Base-by-base conservation (phyloP, 2,888 invertebrate species). In the Deilephila porcellus region DNA sequence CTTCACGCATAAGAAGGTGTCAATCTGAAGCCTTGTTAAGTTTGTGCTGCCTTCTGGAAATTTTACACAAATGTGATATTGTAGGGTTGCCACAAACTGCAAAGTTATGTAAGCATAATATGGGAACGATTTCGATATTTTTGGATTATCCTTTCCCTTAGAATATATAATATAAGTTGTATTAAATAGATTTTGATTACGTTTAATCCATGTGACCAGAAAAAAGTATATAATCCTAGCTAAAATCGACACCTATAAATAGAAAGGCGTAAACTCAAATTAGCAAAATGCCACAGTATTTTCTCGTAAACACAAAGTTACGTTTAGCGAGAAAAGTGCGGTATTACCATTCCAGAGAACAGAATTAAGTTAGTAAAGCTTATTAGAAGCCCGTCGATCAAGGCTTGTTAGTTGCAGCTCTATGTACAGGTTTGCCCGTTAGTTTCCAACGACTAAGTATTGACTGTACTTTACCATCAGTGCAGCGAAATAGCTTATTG, bases 11-110 rank as follows among this genome's bases (percentile, higher is more conserved):
- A 81, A 81, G 82, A 83, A 83, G 81, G 82, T 83, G 85, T 84
- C 83, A 83, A 84, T 86, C 83, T 86, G 84, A 81, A 85, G 85
- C 81, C 88, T 90, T 88, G 90, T 90, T 90, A 90, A 89, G 89
- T 90, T 85, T 88, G 89, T 88, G 87, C 88, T 85, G 73, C 82
- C 88, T 87, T 76, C 86, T 80, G 88, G 89, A 89, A 90, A 88
- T 78, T 81, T 80, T 82, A 82, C 77, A 76, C 79, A 77, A 67
- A 67, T 67, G 67, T 67, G 25, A 25, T 25, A 52, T 73, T 78
- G 76, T 76, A 82, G 79, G 82, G 83, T 73, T 83, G 80, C 74
- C 80, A 80, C 74, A 72, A 53, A 52, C 72, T 72, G 70, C 62
- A 72, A 14, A 17, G 67, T 67, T 1, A 34, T 14, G 45, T 45